phyloP scores from a whole-genome alignment of 2,888 invertebrate genomes.

The Acanthoscelides obtectus region DNA sequence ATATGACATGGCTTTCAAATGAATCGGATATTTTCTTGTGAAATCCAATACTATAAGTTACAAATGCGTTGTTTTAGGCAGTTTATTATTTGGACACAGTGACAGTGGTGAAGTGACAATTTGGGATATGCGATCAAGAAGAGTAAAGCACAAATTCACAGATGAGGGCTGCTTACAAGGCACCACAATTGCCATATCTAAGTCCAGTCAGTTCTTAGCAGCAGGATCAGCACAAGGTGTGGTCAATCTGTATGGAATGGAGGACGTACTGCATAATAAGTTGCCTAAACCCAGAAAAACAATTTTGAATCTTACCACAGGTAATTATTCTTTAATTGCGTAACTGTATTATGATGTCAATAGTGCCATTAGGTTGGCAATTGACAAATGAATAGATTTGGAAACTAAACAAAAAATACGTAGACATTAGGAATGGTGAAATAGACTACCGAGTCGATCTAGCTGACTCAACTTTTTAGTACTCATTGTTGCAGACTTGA shows the following conservation, averaged over 20 bases:
- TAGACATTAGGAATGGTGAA: too few species aligned
- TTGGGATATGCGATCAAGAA: constrained; percentile 70
- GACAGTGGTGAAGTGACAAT: constrained; percentile 70
- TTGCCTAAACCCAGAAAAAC: constrained; percentile 67
- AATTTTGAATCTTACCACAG: constrained; percentile 76
- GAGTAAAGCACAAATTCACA: constrained; percentile 68
- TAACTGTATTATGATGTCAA: too few species aligned
- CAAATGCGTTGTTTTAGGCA: constrained; percentile 46
- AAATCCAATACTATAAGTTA: too few species aligned
- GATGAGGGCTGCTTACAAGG: constrained; percentile 87
- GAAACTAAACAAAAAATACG: too few species aligned
- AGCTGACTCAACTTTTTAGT: too few species aligned
- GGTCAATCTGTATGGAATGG: constrained; percentile 81
- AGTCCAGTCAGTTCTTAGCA: constrained; percentile 73
- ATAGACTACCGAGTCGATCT: too few species aligned
- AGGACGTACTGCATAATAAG: constrained; percentile 51
- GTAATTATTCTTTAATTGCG: too few species aligned
- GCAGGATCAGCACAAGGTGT: constrained; percentile 87
- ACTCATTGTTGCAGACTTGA: too few species aligned
- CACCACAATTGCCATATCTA: constrained; percentile 63
- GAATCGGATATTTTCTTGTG: too few species aligned
- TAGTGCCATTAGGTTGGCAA: too few species aligned
- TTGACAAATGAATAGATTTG: too few species aligned
- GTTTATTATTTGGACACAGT: constrained; percentile 68
- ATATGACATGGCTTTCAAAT: too few species aligned